These are phyloP conservation scores for Ormia ochracea DNA, from an alignment of 2,888 invertebrate species.

Conservation along the genomic window DNA sequence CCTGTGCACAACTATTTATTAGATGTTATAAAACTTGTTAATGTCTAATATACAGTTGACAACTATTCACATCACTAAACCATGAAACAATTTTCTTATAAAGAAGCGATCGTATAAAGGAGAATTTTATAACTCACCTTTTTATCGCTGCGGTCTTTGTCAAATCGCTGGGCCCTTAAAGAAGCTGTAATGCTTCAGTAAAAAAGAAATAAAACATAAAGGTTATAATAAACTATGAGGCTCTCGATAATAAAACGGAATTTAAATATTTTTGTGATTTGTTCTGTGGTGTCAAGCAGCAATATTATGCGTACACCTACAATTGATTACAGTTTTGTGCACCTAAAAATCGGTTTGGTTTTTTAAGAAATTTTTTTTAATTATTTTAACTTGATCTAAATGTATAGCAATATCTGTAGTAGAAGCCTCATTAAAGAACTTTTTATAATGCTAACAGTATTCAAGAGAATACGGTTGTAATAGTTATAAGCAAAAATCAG, in stretches of 20 bases:
- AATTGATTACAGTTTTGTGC: too few relatives aligned
- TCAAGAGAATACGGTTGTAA: too few relatives aligned
- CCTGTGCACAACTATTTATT: constrained; percentile 17
- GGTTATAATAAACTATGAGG: constrained; percentile 15
- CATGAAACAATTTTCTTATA: not conserved
- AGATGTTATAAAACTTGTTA: constrained; percentile 53
- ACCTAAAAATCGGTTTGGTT: constrained; percentile 7
- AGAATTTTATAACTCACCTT: constrained; percentile 24
- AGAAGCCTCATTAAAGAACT: too few relatives aligned
- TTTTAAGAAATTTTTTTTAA: constrained; percentile 20
- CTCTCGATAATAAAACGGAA: constrained; percentile 4
- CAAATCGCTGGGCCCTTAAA: not conserved
- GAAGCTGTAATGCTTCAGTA: constrained; percentile 3
- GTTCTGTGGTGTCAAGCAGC: not conserved
- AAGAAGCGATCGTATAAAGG: not conserved
- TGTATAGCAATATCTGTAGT: too few relatives aligned
- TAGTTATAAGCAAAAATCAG: too few relatives aligned
- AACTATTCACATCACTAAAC: constrained; percentile 26
- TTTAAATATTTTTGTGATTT: not conserved
- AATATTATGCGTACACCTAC: not conserved
- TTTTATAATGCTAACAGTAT: too few relatives aligned
- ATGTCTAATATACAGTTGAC: constrained; percentile 49
- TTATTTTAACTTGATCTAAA: too few relatives aligned
- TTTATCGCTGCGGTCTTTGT: not conserved
- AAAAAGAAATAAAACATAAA: constrained; percentile 18